Evolutionary conservation across 2,113 vertebrate genomes (phyloP).

Genomic region (Nyctereutes procyonoides): DNA sequence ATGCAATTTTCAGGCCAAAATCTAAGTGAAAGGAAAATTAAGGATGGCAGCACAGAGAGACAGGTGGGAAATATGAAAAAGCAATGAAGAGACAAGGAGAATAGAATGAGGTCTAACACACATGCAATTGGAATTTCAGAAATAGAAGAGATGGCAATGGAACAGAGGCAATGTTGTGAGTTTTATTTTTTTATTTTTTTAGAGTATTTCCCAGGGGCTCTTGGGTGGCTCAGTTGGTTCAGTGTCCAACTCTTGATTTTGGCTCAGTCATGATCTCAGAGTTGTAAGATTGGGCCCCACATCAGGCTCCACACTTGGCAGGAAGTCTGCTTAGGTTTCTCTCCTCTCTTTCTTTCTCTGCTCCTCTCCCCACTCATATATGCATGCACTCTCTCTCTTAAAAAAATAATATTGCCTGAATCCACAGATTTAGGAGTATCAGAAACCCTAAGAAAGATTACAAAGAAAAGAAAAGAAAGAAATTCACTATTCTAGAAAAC

Average conservation of each 20-base stretch:
- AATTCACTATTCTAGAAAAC: background rate
- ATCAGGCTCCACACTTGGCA: too few relatives aligned
- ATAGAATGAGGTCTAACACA: background rate
- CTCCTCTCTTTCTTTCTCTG: too few relatives aligned
- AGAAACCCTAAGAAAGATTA: background rate
- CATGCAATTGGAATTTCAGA: background rate
- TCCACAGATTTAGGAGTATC: background rate
- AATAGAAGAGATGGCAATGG: background rate
- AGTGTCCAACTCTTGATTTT: too few relatives aligned
- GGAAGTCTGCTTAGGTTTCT: too few relatives aligned
- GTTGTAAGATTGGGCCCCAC: too few relatives aligned
- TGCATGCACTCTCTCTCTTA: too few relatives aligned
- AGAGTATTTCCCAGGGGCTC: too few relatives aligned
- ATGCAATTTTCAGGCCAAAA: background rate
- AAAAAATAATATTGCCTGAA: background rate
- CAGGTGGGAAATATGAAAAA: background rate
- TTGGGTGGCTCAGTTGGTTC: too few relatives aligned
- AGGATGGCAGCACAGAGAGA: background rate
- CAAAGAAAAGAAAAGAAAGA: background rate
- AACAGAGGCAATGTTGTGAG: background rate
- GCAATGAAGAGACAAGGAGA: background rate
- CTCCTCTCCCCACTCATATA: too few relatives aligned
- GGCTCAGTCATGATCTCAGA: too few relatives aligned
- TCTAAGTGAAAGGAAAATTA: background rate
- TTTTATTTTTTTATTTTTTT: background rate